Conservation (phyloP, 2,888 invertebrate species). For the Baccha elongata region DNA sequence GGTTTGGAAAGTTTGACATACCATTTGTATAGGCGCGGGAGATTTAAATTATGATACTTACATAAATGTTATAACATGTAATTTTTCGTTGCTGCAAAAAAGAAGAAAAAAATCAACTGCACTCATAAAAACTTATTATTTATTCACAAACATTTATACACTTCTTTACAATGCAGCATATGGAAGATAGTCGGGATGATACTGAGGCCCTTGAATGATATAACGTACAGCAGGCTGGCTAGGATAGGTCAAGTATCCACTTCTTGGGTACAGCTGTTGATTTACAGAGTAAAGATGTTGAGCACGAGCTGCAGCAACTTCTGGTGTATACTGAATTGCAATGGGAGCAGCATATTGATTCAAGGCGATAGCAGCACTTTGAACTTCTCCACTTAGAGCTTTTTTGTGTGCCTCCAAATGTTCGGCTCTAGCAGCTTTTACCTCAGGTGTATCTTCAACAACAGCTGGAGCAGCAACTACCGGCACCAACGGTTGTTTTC, state of each 20-base stretch:
- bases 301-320: background rate
- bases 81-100: no score
- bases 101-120: no score
- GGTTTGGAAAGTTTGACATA: no score
- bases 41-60: no score
- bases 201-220: background rate
- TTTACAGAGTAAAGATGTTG: background rate
- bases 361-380: background rate
- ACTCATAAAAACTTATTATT: no score
- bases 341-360: background rate
- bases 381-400: background rate
- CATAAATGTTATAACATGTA: no score
- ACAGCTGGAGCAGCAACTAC: background rate
- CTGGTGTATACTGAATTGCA: background rate
- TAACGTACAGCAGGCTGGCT: slow-evolving; percentile 1
- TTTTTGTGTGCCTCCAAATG: slow-evolving; percentile 33
- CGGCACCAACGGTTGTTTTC: background rate
- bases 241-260: background rate
- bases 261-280: background rate
- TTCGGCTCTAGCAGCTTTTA: slow-evolving; percentile 48
- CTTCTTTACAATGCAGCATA: slow-evolving; percentile 27
- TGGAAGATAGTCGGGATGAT: slow-evolving; percentile 22
- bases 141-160: no score
- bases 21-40: no score
- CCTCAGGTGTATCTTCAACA: slow-evolving; percentile 40